Conservation (phyloP, 23 tunicate genomes). For the Trididemnum nubilum region DNA sequence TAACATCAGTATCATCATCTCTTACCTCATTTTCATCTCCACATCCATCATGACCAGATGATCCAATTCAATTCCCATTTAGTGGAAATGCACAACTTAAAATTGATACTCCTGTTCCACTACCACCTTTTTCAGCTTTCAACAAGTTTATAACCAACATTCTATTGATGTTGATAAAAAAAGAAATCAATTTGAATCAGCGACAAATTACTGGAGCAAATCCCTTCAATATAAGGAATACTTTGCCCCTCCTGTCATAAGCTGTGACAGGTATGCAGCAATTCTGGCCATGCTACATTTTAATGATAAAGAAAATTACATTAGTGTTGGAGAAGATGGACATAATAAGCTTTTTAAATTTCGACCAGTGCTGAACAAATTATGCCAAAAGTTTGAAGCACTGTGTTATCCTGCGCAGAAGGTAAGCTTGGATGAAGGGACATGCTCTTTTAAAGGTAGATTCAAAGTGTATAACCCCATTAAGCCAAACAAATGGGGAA, state of each 20-base stretch:
- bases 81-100: neutral
- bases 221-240: neutral
- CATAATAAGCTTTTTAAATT: neutral
- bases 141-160: neutral
- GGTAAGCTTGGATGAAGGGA: conserved; percentile 13
- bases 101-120: neutral
- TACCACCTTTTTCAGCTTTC: neutral
- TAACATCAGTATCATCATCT: too few relatives aligned
- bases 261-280: neutral
- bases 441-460: conserved; percentile 14
- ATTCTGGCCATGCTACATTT: conserved; percentile 14
- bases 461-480: neutral
- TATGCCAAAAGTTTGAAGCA: neutral
- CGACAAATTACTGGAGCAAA: neutral
- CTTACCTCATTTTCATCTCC: neutral
- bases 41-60: neutral
- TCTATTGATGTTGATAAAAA: neutral
- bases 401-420: neutral
- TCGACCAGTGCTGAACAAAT: neutral
- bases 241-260: neutral
- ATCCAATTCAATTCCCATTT: neutral
- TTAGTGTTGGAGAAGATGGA: neutral
- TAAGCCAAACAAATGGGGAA: conserved; percentile 22
- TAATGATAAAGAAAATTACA: neutral
- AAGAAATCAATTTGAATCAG: conserved; percentile 1